These are phyloP conservation scores for Pipistrellus pipistrellus DNA, from an alignment of 2,797 vertebrate species.

Conservation along the genomic window DNA sequence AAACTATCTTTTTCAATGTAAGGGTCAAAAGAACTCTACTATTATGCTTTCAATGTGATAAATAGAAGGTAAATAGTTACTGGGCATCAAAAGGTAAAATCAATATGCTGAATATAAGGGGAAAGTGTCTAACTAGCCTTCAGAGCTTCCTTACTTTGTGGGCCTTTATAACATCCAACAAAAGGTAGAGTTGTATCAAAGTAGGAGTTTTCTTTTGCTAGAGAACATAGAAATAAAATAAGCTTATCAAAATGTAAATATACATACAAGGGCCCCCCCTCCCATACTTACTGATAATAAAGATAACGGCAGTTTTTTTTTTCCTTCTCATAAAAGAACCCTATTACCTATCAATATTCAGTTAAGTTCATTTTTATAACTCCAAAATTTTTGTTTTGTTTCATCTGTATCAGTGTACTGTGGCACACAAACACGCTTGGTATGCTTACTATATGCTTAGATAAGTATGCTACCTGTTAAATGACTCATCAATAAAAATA, in stretches of 20 bases:
- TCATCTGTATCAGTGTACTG: constrained; percentile 63
- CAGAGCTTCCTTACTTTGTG: background rate
- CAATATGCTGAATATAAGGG: background rate
- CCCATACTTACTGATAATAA: background rate
- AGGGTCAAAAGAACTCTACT: constrained; percentile 49
- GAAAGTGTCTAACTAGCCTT: background rate
- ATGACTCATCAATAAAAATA: constrained; percentile 62
- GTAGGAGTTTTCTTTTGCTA: constrained; percentile 49
- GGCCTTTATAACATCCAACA: background rate
- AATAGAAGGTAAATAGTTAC: constrained; percentile 19
- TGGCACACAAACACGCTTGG: constrained; percentile 21
- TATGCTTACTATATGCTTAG: constrained; percentile 67
- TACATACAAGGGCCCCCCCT: background rate
- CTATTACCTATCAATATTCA: constrained; percentile 45
- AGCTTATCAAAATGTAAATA: constrained; percentile 54
- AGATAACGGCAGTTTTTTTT: constrained; percentile 6
- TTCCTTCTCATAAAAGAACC: constrained; percentile 54
- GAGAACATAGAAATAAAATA: constrained; percentile 56
- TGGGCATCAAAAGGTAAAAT: background rate
- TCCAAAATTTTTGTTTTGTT: constrained; percentile 63
- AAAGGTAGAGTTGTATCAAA: constrained; percentile 5
- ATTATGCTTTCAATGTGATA: constrained; percentile 1
- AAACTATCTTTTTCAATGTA: constrained; percentile 78
- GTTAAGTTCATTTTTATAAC: constrained; percentile 47
- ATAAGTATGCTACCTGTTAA: constrained; percentile 76